Conservation (phyloP, 2,797 vertebrate genomes). For the Coluber constrictor region DNA sequence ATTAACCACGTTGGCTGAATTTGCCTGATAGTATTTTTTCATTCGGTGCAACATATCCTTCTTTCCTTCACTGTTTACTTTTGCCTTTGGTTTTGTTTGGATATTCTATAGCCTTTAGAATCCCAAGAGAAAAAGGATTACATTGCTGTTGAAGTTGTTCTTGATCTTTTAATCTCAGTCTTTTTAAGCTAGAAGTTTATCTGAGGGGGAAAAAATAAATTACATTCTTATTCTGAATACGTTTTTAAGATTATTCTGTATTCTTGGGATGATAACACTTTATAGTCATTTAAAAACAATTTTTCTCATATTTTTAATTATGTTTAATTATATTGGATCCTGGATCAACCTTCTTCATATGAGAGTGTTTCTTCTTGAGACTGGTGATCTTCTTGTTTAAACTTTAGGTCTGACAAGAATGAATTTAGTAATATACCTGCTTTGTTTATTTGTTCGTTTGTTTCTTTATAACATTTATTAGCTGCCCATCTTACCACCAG, state of each 20-base stretch:
- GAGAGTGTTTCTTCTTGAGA: not conserved
- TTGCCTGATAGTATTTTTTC: not conserved
- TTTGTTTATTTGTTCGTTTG: not conserved
- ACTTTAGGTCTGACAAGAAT: not conserved
- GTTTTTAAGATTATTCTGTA: not conserved
- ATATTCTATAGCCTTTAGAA: not conserved
- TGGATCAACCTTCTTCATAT: not conserved
- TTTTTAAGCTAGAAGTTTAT: not conserved
- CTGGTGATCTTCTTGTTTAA: not conserved
- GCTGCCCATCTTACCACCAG: too few species aligned
- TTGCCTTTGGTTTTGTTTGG: not conserved
- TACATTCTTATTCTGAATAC: not conserved
- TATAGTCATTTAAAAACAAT: not conserved
- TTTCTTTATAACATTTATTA: too few species aligned
- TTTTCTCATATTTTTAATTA: not conserved
- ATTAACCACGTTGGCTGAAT: not conserved
- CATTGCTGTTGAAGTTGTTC: not conserved
- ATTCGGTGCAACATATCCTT: not conserved
- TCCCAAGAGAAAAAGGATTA: not conserved
- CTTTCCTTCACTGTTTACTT: not conserved
- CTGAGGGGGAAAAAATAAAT: not conserved
- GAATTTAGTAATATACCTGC: not conserved
- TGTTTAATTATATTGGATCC: not conserved
- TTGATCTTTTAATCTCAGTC: not conserved
- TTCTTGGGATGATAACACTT: not conserved